Evolutionary conservation across 2,113 vertebrate species (phyloP), one percentile per base, ranked within the genome.

Genomic region (Cygnus atratus): DNA sequence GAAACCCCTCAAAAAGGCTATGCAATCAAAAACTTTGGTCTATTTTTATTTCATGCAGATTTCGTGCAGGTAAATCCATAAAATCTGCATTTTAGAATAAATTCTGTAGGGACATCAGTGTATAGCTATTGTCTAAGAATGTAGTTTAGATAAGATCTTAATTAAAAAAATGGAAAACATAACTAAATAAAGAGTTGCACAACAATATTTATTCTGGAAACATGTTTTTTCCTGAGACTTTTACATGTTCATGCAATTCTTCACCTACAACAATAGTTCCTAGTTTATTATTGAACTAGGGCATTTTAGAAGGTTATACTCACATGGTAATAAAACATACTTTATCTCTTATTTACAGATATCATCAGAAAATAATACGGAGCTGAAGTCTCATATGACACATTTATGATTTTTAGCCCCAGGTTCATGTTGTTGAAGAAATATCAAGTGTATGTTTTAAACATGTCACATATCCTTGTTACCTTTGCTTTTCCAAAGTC

Each of bases 331-430:
- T 80, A 85, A 91, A 89, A 67, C 11, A 29, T 29, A 58, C 13
- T 90, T 87, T 70, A 11, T 72, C 29, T 93, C 92, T 87, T 24
- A n/a, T 70, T 87, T 66, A 63, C 29, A 71, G 44, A 63, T 77
- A 46, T 43, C 2, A 81, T 50, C 72, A 67, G 21, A 88, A 90
- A 88, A 67, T 55, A 62, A 59, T 62, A 59, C n/a, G 55, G 57
- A 90, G 22, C 35, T 33, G 28, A 84, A 65, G 46, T 52, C 7
- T 81, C 15, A 5, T 7, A 29, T 67, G 66, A 50, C 57, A 59
- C 8, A 18, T 80, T 86, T 67, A 67, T 39, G 37, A 29, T 59
- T 81, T 93, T 86, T 55, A 81, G 37, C 28, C 72, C 54, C 25
- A 35, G 6, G 50, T 73, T 85, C 63, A 67, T 54, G 21, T 25